phyloP scores from a whole-genome alignment of 1,140 invertebrate genomes.

The Acyrthosiphon pisum region DNA sequence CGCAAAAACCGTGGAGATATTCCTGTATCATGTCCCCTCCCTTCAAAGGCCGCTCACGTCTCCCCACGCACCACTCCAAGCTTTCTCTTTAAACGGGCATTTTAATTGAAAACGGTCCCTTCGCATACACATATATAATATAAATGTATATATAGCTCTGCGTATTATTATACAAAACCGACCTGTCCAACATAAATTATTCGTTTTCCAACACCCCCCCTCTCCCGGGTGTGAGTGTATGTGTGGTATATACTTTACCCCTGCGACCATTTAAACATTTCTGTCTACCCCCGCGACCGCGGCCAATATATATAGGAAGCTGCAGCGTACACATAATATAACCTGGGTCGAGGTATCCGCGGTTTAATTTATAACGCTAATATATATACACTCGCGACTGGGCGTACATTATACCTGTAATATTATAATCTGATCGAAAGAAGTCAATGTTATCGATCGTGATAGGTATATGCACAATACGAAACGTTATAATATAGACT shows the following conservation, averaged over 20 bases:
- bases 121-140: constrained; percentile 6
- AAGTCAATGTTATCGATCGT: constrained; percentile 11
- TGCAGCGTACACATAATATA: not conserved
- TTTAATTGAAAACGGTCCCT: constrained; percentile 55
- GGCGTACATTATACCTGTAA: not conserved
- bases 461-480: not conserved
- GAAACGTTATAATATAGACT: not conserved
- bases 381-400: not conserved
- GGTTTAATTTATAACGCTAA: constrained; percentile 46
- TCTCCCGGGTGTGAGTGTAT: not conserved
- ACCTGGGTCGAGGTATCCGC: not conserved
- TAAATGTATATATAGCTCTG: constrained; percentile 2
- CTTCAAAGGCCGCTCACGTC: not conserved
- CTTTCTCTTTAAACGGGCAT: constrained; percentile 44
- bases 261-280: constrained; percentile 4
- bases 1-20: constrained; percentile 33
- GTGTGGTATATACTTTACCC: not conserved
- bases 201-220: not conserved
- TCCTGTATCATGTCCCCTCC: not conserved
- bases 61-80: not conserved
- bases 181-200: constrained; percentile 57
- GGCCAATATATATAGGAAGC: not conserved
- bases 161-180: constrained; percentile 36
- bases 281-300: constrained; percentile 13
- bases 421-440: constrained; percentile 18